phyloP scores from a whole-genome alignment of 2,797 vertebrate species.

The Rhinatrema bivittatum region DNA sequence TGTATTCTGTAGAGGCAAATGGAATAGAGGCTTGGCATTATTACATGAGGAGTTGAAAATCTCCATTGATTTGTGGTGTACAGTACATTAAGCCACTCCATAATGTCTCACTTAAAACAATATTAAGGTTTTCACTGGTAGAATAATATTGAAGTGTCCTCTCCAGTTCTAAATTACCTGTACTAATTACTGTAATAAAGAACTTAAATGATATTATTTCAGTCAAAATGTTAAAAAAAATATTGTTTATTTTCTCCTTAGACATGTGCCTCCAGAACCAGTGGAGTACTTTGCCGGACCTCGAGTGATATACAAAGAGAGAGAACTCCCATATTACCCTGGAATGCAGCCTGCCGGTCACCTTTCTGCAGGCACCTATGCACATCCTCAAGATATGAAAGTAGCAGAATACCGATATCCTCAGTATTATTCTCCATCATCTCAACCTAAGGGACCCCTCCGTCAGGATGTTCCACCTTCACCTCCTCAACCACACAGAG shows the following conservation, averaged over 20 bases:
- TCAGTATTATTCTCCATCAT: constrained; percentile 63
- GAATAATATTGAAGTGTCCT: too few species aligned
- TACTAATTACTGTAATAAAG: too few species aligned
- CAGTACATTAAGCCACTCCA: too few species aligned
- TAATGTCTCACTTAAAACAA: too few species aligned
- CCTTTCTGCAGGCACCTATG: constrained; percentile 57
- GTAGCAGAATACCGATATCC: constrained; percentile 64
- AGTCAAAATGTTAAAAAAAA: too few species aligned
- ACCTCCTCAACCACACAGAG: constrained; percentile 72
- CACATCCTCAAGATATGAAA: constrained; percentile 39
- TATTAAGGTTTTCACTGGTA: too few species aligned
- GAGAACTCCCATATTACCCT: constrained; percentile 62
- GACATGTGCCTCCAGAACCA: constrained; percentile 72
- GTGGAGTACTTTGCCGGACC: constrained; percentile 69
- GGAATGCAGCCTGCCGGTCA: constrained; percentile 60
- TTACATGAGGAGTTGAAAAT: too few species aligned
- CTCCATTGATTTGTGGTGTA: too few species aligned
- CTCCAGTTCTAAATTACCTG: too few species aligned
- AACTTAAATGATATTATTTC: too few species aligned
- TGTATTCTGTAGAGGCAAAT: too few species aligned
- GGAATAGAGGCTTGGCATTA: too few species aligned
- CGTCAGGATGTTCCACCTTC: constrained; percentile 93
- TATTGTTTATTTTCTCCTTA: constrained; percentile 53
- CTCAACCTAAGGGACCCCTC: constrained; percentile 79
- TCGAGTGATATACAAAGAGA: constrained; percentile 58